Evolutionary conservation across 2,888 invertebrate species (phyloP), one percentile per base, ranked within the genome.

Genomic region (Falcaria lacertinaria): DNA sequence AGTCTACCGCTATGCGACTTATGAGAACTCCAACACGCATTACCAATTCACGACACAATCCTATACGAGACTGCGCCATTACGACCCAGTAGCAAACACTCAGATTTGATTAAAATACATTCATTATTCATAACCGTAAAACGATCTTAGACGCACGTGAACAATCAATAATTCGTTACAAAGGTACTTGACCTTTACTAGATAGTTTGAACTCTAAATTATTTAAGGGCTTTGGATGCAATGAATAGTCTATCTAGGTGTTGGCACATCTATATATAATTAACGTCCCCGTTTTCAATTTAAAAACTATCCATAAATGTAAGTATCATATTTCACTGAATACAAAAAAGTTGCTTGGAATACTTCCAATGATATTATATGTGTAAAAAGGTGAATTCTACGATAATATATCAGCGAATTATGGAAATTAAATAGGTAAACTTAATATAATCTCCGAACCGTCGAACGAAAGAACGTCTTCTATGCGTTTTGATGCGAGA

Each of bases 101-200:
- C 28, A 28, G 28, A 11, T 28, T 28, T 28, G 7, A 28, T 28
- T 28, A 28, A 28, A 28, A 28, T 28, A 28, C 28, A 28, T 28
- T 28, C 28, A 28, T 28, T 28, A 28, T 28, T 28, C 28, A 28
- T 28, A 11, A 28, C 28, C 7, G 28, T 28, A 28, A 28, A 28
- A 7, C 28, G 11, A 11, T 11, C 3, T 11, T 28, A 15, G 15
- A 22, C 37, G 15, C 22, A 37, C 14, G 22, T 37, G 15, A 37
- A 37, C 22, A 37, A 37, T 37, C 22, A 25, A 25, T 22, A 22
- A 37, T 37, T 37, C 37, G 22, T 16, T 22, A 37, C 15, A 16
- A 8, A 14, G 37, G 37, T 37, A n/a, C n/a, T n/a, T n/a, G n/a
- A n/a, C n/a, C n/a, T n/a, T 22, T 15, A 19, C 13, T 7, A 37